These are phyloP conservation scores for Hypselothyrea guttata DNA, from an alignment of 2,888 invertebrate species.

Conservation along the genomic window DNA sequence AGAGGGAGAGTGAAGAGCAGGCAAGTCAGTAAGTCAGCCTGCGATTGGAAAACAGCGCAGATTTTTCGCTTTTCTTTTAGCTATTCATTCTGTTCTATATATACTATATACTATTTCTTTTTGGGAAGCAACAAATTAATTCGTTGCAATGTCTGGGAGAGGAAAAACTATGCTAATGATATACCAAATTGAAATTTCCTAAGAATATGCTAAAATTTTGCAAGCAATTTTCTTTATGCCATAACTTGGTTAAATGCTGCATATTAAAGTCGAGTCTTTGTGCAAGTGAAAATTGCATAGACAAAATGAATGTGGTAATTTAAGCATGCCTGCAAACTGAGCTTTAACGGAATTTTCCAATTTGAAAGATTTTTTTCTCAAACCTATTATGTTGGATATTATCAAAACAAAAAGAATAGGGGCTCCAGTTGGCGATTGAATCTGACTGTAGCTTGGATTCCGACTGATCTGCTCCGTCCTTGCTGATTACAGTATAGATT, in stretches of 20 bases:
- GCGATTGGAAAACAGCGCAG: conserved; percentile 68
- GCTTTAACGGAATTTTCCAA: no score
- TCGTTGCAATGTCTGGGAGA: conserved; percentile 57
- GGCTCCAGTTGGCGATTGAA: no score
- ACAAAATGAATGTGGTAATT: background rate
- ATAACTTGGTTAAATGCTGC: conserved; percentile 9
- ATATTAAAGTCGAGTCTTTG: background rate
- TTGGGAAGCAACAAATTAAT: conserved; percentile 64
- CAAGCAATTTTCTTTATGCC: conserved; percentile 29
- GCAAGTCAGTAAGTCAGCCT: conserved; percentile 65
- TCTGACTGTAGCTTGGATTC: no score
- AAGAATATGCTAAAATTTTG: conserved; percentile 44
- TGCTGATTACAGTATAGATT: no score
- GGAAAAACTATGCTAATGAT: conserved; percentile 69
- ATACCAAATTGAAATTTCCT: conserved; percentile 53
- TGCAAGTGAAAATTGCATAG: background rate
- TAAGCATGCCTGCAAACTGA: no score
- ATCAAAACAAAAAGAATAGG: no score
- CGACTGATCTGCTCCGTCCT: no score
- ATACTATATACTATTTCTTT: conserved; percentile 7
- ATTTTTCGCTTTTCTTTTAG: conserved; percentile 53
- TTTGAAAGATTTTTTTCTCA: no score
- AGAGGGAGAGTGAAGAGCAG: background rate
- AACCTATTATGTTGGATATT: no score
- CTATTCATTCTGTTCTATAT: conserved; percentile 10